Evolutionary conservation across 2,888 invertebrate species (phyloP).

Genomic region (Andrena flavipes): DNA sequence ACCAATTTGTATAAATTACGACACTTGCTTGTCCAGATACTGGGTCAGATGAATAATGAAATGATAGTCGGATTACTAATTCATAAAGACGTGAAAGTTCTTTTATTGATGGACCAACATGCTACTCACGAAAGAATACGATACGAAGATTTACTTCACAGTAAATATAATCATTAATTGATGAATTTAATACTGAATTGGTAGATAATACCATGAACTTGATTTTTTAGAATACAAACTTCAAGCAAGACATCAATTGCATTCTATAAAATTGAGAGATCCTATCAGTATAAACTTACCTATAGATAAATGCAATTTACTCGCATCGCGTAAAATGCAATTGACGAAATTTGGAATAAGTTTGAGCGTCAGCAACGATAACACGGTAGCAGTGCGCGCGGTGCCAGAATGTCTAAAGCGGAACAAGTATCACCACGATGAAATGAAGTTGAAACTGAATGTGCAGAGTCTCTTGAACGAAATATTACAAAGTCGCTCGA

Average conservation of each 20-base stretch:
- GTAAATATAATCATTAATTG: conserved; percentile 81
- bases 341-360: conserved; percentile 87
- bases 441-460: conserved; percentile 63
- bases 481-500: conserved; percentile 86
- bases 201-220: background rate
- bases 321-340: conserved; percentile 81
- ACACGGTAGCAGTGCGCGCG: conserved; percentile 85
- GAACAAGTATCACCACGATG: conserved; percentile 76
- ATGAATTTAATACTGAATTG: background rate
- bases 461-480: conserved; percentile 87
- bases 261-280: conserved; percentile 70
- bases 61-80: conserved; percentile 87
- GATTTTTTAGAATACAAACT: conserved; percentile 85
- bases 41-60: conserved; percentile 92
- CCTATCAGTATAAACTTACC: conserved; percentile 77
- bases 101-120: conserved; percentile 94
- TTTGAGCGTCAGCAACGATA: conserved; percentile 82
- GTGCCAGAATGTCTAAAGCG: conserved; percentile 89
- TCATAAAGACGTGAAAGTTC: conserved; percentile 84
- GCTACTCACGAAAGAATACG: conserved; percentile 94
- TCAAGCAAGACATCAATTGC: conserved; percentile 76
- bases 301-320: conserved; percentile 53
- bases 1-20: background rate
- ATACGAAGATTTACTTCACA: conserved; percentile 89
- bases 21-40: conserved; percentile 84